Percentiles rank a stretch among this genome's conserved stretches.
Conservation (phyloP, 2,113 vertebrate genomes). For the Tylochromis polylepis region DNA sequence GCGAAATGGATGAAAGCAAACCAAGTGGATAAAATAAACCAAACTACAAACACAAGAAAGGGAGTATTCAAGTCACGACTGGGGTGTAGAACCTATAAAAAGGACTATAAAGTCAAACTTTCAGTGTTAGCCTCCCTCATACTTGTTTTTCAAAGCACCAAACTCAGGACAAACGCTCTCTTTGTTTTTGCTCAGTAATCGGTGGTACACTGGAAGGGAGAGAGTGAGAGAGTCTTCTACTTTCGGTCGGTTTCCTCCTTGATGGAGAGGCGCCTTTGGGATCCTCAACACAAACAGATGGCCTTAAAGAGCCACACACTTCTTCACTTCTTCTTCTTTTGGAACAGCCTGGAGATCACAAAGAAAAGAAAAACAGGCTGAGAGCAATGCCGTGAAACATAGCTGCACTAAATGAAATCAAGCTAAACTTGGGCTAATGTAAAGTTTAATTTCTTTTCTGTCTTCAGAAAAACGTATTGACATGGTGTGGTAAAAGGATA, state of each 20-base stretch:
- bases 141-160: constrained; percentile 52
- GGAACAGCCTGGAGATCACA: constrained; percentile 63
- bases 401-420: background rate
- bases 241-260: constrained; percentile 33
- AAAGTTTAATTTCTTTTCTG: background rate
- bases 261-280: constrained; percentile 18
- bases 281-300: constrained; percentile 12
- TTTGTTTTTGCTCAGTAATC: constrained; percentile 40
- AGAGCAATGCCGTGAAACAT: constrained; percentile 37
- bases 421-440: too few species aligned
- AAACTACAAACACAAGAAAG: constrained; percentile 43
- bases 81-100: constrained; percentile 40
- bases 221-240: constrained; percentile 41
- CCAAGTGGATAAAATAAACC: constrained; percentile 10
- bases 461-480: background rate
- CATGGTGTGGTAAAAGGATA: background rate
- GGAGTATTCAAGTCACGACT: constrained; percentile 28
- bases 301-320: constrained; percentile 11
- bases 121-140: background rate
- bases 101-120: constrained; percentile 27
- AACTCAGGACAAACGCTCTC: constrained; percentile 34
- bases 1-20: constrained; percentile 12
- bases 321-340: constrained; percentile 71
- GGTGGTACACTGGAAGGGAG: constrained; percentile 45
- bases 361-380: constrained; percentile 29